Percentiles rank a stretch among this genome's conserved stretches.
These are phyloP conservation scores for Takifugu bimaculatus DNA, from an alignment of 2,113 vertebrate species.

Conservation along the genomic window DNA sequence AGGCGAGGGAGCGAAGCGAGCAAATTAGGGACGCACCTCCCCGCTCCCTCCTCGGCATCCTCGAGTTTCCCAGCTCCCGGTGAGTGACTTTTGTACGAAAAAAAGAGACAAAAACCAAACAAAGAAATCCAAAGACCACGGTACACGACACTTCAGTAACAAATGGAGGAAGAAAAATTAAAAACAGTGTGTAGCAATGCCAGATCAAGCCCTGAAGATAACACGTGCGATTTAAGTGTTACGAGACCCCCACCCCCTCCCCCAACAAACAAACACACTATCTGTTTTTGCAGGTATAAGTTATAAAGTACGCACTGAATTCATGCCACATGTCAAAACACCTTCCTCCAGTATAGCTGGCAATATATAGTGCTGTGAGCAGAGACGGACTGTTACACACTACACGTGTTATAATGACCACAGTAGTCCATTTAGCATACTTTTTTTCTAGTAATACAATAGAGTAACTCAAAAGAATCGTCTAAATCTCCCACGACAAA, in stretches of 20 bases:
- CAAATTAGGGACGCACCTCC: constrained; percentile 29
- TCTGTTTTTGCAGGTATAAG: constrained; percentile 50
- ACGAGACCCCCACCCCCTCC: constrained; percentile 22
- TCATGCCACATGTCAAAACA: constrained; percentile 64
- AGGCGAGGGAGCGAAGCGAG: constrained; percentile 74
- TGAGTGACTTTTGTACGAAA: constrained; percentile 54
- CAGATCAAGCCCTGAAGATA: constrained; percentile 42
- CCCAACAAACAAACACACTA: constrained; percentile 41
- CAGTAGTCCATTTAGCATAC: constrained; percentile 71
- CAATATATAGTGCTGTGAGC: constrained; percentile 60
- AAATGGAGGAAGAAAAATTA: constrained; percentile 29
- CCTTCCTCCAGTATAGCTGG: constrained; percentile 58
- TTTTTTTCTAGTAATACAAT: constrained; percentile 68
- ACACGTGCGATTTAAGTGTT: constrained; percentile 47
- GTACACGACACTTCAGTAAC: constrained; percentile 65
- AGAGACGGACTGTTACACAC: constrained; percentile 63
- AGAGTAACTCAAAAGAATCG: constrained; percentile 77
- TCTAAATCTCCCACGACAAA: constrained; percentile 89
- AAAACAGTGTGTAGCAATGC: constrained; percentile 44
- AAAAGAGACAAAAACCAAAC: constrained; percentile 53
- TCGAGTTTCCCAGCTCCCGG: constrained; percentile 29
- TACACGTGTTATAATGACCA: constrained; percentile 67
- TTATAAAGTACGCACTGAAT: constrained; percentile 60
- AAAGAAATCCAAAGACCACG: constrained; percentile 41
- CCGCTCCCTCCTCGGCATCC: constrained; percentile 41